These are phyloP conservation scores for Monopterus albus DNA, from an alignment of 2,113 vertebrate species.

Conservation along the genomic window DNA sequence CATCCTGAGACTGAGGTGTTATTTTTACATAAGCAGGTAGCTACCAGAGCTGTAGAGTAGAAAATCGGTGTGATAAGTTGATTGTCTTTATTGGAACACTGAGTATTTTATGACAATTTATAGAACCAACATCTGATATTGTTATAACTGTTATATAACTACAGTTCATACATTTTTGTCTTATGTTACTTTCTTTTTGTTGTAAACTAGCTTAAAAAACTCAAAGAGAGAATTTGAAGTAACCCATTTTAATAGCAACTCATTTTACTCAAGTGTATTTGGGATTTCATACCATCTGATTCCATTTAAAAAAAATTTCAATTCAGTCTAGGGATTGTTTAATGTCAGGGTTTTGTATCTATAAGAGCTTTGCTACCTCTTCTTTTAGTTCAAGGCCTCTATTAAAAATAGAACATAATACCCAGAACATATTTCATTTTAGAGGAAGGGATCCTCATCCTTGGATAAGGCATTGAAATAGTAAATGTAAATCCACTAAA, in stretches of 20 bases:
- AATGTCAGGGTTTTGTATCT: constrained; percentile 40
- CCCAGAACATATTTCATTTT: constrained; percentile 43
- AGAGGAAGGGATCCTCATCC: constrained; percentile 45
- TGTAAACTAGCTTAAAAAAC: background rate
- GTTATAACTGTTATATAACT: background rate
- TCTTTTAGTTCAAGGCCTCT: constrained; percentile 43
- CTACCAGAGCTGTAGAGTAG: background rate
- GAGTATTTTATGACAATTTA: background rate
- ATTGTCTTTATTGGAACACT: background rate
- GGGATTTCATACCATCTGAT: constrained; percentile 15
- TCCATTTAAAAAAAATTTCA: constrained; percentile 37
- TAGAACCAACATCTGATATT: background rate
- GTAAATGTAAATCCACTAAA: constrained; percentile 71
- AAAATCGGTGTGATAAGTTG: background rate
- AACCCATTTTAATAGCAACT: constrained; percentile 7
- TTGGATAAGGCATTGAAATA: constrained; percentile 58
- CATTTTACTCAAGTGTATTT: constrained; percentile 13
- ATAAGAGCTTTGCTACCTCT: constrained; percentile 46
- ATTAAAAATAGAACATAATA: constrained; percentile 57
- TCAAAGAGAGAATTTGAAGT: background rate
- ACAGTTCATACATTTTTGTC: background rate
- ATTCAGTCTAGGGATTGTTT: constrained; percentile 43
- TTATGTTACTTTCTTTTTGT: too few relatives aligned
- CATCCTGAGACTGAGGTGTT: constrained; percentile 23
- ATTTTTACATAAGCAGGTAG: constrained; percentile 45